A percentile compares a stretch with the other conserved stretches of the same genome.
These are phyloP conservation scores for Illadopsis cleaveri DNA, from an alignment of 2,113 vertebrate genomes.

Conservation along the genomic window DNA sequence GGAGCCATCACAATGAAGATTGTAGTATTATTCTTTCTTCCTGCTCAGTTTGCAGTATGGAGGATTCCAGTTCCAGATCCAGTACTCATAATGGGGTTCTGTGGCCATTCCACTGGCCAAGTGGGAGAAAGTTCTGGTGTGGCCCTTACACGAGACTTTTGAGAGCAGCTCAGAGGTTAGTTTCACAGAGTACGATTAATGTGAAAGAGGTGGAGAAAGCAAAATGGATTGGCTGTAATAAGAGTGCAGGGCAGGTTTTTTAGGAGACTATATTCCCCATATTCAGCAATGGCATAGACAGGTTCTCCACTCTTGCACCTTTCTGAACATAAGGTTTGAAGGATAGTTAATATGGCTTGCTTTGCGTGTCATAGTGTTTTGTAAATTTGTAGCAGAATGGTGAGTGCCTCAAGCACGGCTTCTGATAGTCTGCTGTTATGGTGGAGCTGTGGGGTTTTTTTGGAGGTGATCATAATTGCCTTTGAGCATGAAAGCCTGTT, in stretches of 20 bases:
- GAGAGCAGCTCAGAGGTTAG: not conserved
- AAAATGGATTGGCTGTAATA: not conserved
- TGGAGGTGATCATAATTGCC: not conserved
- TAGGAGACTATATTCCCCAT: not conserved
- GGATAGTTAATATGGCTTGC: not conserved
- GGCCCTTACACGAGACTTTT: not conserved
- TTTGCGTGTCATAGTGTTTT: not conserved
- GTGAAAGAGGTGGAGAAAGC: not conserved
- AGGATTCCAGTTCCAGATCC: not conserved
- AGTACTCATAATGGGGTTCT: not conserved
- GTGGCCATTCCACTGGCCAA: not conserved
- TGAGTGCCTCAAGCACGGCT: not conserved
- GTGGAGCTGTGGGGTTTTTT: fast-evolving
- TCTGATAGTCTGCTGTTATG: not conserved
- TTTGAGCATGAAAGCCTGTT: not conserved
- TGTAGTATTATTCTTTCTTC: not conserved
- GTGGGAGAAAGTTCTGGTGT: not conserved
- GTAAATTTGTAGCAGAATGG: not conserved
- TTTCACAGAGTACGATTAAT: not conserved
- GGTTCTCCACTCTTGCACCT: not conserved
- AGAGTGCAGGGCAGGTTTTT: not conserved
- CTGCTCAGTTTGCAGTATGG: not conserved
- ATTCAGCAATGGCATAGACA: not conserved
- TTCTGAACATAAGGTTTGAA: not conserved
- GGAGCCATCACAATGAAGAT: not conserved